Percentiles rank a stretch among this genome's conserved stretches.
phyloP scores from a whole-genome alignment of 2,888 invertebrate genomes.

The Chelonus formosanus region DNA sequence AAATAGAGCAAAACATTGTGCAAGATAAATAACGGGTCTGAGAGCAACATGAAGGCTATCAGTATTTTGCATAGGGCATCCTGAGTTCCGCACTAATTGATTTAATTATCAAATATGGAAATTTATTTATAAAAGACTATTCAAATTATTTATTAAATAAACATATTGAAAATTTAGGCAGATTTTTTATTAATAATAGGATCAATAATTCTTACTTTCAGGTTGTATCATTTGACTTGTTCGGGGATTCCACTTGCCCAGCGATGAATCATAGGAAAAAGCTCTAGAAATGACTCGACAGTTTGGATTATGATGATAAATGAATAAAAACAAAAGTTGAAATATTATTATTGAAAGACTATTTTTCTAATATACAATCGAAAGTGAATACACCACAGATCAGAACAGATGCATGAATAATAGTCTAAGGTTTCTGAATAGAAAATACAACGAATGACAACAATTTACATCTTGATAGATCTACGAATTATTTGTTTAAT shows the following conservation, averaged over 20 bases:
- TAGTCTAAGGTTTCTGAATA: neutral
- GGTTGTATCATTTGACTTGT: conserved; percentile 38
- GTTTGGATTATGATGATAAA: neutral
- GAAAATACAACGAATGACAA: neutral
- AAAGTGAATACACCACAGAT: neutral
- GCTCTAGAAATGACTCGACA: neutral
- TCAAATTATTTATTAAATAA: too few species aligned
- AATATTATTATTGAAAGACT: too few species aligned
- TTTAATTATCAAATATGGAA: too few species aligned
- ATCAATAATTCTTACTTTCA: conserved; percentile 41
- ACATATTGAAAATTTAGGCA: too few species aligned
- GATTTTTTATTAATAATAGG: too few species aligned
- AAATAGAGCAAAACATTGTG: conserved; percentile 68
- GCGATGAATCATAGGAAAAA: neutral
- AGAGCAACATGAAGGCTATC: conserved; percentile 67
- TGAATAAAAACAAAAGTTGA: neutral
- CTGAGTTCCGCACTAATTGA: too few species aligned
- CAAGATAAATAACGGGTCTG: conserved; percentile 66
- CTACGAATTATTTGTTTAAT: conserved; percentile 4
- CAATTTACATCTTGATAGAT: conserved; percentile 3
- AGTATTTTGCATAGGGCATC: conserved; percentile 36
- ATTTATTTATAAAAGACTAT: too few species aligned
- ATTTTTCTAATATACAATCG: too few species aligned
- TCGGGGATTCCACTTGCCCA: conserved; percentile 38
- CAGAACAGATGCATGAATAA: neutral